A percentile compares a stretch with the other conserved stretches of the same genome.
Conservation (phyloP, 2,888 invertebrate species). For the Standfussiana lucernea region DNA sequence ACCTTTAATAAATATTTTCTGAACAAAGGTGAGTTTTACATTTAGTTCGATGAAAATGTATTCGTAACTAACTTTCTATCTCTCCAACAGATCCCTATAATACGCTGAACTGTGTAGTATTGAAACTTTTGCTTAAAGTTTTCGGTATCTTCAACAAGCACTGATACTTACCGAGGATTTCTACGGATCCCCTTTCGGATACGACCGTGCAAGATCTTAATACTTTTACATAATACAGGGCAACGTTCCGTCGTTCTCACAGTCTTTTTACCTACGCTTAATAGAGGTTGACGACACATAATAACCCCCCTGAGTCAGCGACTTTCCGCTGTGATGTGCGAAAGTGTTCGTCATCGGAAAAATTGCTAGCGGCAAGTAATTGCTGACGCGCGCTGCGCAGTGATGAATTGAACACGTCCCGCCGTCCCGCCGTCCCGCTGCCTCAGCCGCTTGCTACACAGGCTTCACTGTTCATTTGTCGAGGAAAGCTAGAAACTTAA, state of each 20-base stretch:
- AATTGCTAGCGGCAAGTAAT: conserved; percentile 72
- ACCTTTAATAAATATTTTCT: neutral
- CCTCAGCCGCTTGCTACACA: conserved; percentile 61
- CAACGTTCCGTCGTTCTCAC: conserved; percentile 22
- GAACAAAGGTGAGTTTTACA: neutral
- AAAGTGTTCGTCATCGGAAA: conserved; percentile 83
- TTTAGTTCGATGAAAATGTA: conserved; percentile 19
- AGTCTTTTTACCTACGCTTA: conserved; percentile 52
- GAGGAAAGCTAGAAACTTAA: conserved; percentile 65
- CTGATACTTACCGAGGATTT: conserved; percentile 17
- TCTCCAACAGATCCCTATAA: conserved; percentile 22
- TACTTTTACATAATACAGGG: conserved; percentile 15
- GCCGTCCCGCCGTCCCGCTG: conserved; percentile 45
- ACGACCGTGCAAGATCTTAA: conserved; percentile 15
- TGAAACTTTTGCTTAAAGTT: conserved; percentile 43
- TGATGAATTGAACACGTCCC: conserved; percentile 73
- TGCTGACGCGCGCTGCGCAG: conserved; percentile 69
- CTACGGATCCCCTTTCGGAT: conserved; percentile 7
- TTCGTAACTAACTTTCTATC: conserved; percentile 26
- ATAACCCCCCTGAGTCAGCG: conserved; percentile 74
- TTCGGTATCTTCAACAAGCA: conserved; percentile 27
- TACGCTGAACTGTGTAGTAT: conserved; percentile 38
- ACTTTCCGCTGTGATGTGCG: conserved; percentile 66
- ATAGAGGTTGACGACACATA: conserved; percentile 69
- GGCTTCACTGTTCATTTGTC: conserved; percentile 67